Evolutionary conservation across 2,113 vertebrate species (phyloP).

Genomic region (Gymnogyps californianus): DNA sequence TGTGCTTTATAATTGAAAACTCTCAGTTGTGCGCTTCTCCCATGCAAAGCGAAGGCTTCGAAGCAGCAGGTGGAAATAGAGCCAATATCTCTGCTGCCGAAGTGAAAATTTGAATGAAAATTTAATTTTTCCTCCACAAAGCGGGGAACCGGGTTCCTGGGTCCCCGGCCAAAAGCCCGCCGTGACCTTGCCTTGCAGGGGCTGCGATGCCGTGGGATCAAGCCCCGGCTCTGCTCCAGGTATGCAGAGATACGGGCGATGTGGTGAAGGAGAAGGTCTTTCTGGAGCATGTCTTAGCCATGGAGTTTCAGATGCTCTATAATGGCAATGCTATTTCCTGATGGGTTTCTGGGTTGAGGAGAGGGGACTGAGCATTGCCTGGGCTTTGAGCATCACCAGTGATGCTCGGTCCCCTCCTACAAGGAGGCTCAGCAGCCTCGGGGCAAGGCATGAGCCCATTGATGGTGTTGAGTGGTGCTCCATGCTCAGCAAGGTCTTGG

Average conservation of each 20-base stretch:
- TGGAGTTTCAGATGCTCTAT: constrained; percentile 5
- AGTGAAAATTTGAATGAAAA: constrained; percentile 52
- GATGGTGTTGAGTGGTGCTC: background rate
- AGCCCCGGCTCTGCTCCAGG: background rate
- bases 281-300: background rate
- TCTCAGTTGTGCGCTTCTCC: background rate
- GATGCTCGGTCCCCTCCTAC: background rate
- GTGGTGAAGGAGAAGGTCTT: constrained; percentile 7
- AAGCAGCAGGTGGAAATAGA: constrained; percentile 64
- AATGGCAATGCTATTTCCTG: background rate
- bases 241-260: background rate
- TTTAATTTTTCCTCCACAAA: background rate
- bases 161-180: background rate
- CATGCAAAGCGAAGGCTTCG: background rate
- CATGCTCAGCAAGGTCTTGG: background rate
- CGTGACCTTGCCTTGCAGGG: background rate
- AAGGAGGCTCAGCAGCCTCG: background rate
- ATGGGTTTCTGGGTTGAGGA: background rate
- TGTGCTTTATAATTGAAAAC: constrained; percentile 49
- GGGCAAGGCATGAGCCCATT: background rate
- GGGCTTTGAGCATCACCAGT: background rate
- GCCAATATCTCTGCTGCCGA: background rate
- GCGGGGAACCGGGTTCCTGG: background rate
- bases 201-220: background rate
- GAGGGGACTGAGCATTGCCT: background rate